Conservation (phyloP, 2,113 vertebrate species). For the Atherinomorus stipes region DNA sequence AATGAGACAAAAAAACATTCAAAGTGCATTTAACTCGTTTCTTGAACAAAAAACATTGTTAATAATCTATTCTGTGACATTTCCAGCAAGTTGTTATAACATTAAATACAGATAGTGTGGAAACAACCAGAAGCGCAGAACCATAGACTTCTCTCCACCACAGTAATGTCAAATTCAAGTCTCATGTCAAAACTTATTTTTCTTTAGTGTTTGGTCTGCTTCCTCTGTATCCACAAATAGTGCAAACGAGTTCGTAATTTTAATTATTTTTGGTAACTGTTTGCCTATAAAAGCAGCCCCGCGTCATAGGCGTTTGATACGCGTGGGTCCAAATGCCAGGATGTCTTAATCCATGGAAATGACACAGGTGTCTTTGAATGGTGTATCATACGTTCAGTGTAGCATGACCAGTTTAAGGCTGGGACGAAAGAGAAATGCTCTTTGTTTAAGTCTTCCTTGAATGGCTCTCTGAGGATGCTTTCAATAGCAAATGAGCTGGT, state of each 20-base stretch:
- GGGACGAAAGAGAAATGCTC: conserved; percentile 10
- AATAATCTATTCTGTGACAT: conserved; percentile 40
- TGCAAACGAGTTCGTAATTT: conserved; percentile 13
- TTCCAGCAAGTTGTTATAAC: conserved; percentile 13
- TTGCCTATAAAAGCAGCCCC: conserved; percentile 20
- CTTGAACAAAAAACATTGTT: conserved; percentile 14
- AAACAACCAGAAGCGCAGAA: conserved; percentile 23
- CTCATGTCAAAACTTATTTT: neutral
- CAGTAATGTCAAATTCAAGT: conserved; percentile 10
- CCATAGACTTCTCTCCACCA: conserved; percentile 19
- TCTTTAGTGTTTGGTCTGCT: neutral
- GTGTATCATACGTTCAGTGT: conserved; percentile 51
- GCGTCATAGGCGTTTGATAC: conserved; percentile 45
- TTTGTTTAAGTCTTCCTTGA: conserved; percentile 73
- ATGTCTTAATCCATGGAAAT: conserved; percentile 38
- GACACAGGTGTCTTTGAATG: conserved; percentile 64
- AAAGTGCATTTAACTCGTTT: conserved; percentile 37
- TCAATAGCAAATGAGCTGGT: conserved; percentile 94
- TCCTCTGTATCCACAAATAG: conserved; percentile 15
- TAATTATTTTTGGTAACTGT: neutral
- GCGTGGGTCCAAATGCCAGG: conserved; percentile 41
- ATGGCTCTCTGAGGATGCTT: conserved; percentile 92
- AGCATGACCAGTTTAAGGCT: conserved; percentile 70
- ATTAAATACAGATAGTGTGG: conserved; percentile 18
- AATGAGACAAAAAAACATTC: neutral